phyloP scores from a whole-genome alignment of 2,797 vertebrate genomes.

The Peromyscus eremicus region DNA sequence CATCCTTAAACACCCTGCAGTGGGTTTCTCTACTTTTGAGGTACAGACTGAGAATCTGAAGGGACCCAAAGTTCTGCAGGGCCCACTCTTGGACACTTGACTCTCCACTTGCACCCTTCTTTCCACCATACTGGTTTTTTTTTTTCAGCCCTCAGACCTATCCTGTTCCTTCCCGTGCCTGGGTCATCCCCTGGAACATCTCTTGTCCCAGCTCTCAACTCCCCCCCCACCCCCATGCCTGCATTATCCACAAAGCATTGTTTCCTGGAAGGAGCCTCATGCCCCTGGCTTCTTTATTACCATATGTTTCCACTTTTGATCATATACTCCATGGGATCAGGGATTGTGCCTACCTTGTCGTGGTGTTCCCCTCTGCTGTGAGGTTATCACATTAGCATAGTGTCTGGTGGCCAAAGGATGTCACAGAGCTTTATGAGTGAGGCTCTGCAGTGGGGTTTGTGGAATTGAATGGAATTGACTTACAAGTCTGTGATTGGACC shows the following conservation, averaged over 20 bases:
- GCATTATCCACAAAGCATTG: neutral
- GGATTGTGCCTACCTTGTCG: neutral
- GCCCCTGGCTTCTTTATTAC: neutral
- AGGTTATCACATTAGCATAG: neutral
- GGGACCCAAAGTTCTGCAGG: neutral
- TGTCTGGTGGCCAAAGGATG: neutral
- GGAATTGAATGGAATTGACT: neutral
- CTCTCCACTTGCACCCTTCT: neutral
- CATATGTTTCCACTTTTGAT: neutral
- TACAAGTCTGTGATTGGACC: neutral
- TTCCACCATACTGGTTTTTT: neutral
- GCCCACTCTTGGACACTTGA: neutral
- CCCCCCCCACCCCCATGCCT: neutral
- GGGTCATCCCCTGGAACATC: neutral
- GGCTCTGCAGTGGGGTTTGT: neutral
- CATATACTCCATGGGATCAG: neutral
- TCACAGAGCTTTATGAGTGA: neutral
- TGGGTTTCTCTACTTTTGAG: constrained; percentile 46
- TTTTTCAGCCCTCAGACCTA: neutral
- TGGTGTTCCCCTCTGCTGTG: neutral
- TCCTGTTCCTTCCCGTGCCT: neutral
- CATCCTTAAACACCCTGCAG: neutral
- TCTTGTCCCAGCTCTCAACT: neutral
- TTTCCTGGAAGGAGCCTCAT: neutral
- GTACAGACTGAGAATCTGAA: constrained; percentile 44